Evolutionary conservation across 2,113 vertebrate genomes (phyloP), one percentile per base, ranked within the genome.

Genomic region (Cardinalis cardinalis): DNA sequence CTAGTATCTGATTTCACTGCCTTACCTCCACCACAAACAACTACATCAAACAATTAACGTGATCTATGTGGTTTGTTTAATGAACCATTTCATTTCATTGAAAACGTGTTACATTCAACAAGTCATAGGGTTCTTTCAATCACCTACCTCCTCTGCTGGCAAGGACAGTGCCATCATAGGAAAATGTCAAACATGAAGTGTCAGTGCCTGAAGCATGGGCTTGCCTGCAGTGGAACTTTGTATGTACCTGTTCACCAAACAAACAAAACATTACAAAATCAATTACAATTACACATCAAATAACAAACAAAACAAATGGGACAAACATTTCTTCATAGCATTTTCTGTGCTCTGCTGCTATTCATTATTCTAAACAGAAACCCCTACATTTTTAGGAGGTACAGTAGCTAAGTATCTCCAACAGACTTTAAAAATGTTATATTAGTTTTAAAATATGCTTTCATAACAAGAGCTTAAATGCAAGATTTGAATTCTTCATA

Each of bases 171-270:
- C 99, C 99, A 52, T 99, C 98, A 34, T 99, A 99, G 40, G 99
- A 99, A 87, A 99, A 99, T 14, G 98, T 60, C 75, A 99, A 96
- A 59, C 98, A 98, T 20, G 99, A 99, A 26, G 98, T 98, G 87
- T 99, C 99, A 2, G 98, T 98, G 91, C 99, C 98, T 13, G 98
- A 96, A 65, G 94, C 88, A 82, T 99, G 99, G 65, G 99, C 99
- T 94, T 99, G 98, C 44, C 98, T 98, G 93, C 99, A 99, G 97
- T 99, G 99, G 86, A 99, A 99, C 96, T 99, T 99, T 12, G 99
- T 99, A 87, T 99, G 99, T 70, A 99, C 99, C 99, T 99, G 94
- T 94, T 92, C 63, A 41, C 12, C 49, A 89, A 93, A 63, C 5
- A 96, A 93, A 74, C 21, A 80, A 87, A 90, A 80, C 36, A 46